phyloP scores from a whole-genome alignment of 2,888 invertebrate genomes.

The Platycnemis pennipes region DNA sequence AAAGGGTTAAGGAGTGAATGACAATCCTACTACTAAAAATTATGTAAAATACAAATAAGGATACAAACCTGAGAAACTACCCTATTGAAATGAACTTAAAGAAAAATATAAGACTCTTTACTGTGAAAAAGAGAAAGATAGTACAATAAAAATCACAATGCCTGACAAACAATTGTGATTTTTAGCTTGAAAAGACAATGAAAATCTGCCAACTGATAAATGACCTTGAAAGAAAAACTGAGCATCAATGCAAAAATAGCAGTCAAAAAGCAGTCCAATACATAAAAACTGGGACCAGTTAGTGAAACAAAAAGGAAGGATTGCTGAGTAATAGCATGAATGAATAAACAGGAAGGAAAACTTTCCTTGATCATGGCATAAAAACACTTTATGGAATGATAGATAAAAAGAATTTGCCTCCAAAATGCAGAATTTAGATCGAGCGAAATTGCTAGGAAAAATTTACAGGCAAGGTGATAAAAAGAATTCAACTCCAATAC shows the following conservation, averaged over 20 bases:
- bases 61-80: not conserved
- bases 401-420: not conserved
- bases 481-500: not conserved
- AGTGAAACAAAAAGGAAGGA: not conserved
- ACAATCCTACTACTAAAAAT: no score
- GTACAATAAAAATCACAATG: not conserved
- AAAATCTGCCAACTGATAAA: not conserved
- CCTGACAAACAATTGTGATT: not conserved
- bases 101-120: no score
- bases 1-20: no score
- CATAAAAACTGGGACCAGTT: not conserved
- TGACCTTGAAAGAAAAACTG: not conserved
- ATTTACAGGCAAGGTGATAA: not conserved
- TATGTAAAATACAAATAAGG: not conserved
- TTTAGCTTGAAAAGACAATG: not conserved
- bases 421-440: not conserved
- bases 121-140: no score
- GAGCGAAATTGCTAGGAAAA: not conserved
- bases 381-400: not conserved
- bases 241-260: not conserved
- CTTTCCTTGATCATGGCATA: not conserved
- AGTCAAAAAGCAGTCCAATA: conserved; percentile 5
- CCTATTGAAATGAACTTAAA: not conserved
- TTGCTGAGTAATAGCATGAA: not conserved
- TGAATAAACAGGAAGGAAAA: not conserved